Percentiles rank a stretch among this genome's conserved stretches.
Evolutionary conservation across 2,797 vertebrate genomes (phyloP).

Genomic region (Amphiprion clarkii): DNA sequence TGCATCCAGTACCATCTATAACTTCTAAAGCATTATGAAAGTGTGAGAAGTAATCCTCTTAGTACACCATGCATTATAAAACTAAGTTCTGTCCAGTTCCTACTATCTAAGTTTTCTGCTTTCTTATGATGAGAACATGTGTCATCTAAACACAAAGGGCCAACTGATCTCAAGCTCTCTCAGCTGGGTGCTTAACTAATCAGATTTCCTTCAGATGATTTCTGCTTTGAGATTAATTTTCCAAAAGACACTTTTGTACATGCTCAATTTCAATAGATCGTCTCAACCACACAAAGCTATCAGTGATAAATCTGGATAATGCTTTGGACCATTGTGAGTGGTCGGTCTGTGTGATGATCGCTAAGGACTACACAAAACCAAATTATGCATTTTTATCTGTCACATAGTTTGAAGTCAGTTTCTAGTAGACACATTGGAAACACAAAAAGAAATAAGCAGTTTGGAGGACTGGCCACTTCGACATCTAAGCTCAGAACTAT

Average conservation of each 20-base stretch:
- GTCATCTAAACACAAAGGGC: slow-evolving; percentile 27
- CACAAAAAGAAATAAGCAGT: slow-evolving; percentile 29
- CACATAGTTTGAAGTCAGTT: slow-evolving; percentile 17
- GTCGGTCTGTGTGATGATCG: slow-evolving; percentile 7
- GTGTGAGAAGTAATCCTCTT: slow-evolving; percentile 18
- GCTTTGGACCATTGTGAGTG: slow-evolving; percentile 13
- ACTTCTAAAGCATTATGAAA: slow-evolving; percentile 16
- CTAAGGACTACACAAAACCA: slow-evolving; percentile 2
- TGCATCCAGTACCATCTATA: not conserved
- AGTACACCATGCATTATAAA: not conserved
- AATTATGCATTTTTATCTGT: slow-evolving; percentile 19
- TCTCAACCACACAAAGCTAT: slow-evolving; percentile 21
- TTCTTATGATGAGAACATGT: slow-evolving; percentile 10
- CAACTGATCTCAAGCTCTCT: slow-evolving; percentile 23
- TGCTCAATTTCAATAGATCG: slow-evolving; percentile 30
- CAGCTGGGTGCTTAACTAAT: slow-evolving; percentile 19
- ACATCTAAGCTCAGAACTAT: slow-evolving; percentile 31
- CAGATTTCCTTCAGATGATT: slow-evolving; percentile 25
- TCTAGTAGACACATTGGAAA: slow-evolving; percentile 27
- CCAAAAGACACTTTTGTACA: slow-evolving; percentile 4
- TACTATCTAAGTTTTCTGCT: not conserved
- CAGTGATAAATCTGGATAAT: slow-evolving; percentile 29
- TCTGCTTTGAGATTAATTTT: slow-evolving; percentile 30
- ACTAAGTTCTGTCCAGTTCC: not conserved
- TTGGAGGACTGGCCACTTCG: slow-evolving; percentile 30